Evolutionary conservation across 1,140 invertebrate genomes (phyloP), one percentile per base, ranked within the genome.

Genomic region (Lepidurus packardi): DNA sequence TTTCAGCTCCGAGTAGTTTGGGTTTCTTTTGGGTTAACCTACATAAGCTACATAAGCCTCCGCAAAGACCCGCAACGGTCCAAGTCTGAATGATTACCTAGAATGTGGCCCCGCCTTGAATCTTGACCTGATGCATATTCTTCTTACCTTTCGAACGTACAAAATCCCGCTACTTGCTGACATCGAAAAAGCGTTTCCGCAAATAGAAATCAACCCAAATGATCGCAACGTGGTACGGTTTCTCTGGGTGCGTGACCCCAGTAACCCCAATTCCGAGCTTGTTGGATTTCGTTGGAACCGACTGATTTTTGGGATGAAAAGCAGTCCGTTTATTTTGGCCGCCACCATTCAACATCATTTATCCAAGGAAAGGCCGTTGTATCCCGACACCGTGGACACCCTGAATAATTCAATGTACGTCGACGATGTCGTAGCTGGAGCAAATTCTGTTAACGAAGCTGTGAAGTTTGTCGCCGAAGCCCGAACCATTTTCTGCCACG

Each of bases 121-220:
- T 9, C 84, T 87, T 78, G 34, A 81, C 0, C 84, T 87, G 16
- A 83, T 84, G 8, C 45, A 81, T 3, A 79, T 86, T 45, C 73
- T 87, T 41, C 34, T 84, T n/a, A 76, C 81, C 13, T 87, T 87
- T 80, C 78, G 85, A 77, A 80, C 24, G 77, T 80, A 82, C 34
- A 82, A 78, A 53, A 82, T 83, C 78, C 85, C 82, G 25, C 81
- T 86, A 0, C 82, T 83, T 3, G 81, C 84, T 0, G 86, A 87
- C 76, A 86, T 87, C 9, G 79, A 81, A 47, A 84, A 84, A 53
- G 86, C 84, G 0, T 87, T 87, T 82, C 79, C 85, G 11, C 83
- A 85, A 79, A 85, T 87, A n/a, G 73, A 41, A 11, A 25, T 84
- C 25, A 4, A 43, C 74, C 34, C 78, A 42, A 53, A 79, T 7